phyloP scores from a whole-genome alignment of 2,888 invertebrate species.

The Schizotus pectinicornis region DNA sequence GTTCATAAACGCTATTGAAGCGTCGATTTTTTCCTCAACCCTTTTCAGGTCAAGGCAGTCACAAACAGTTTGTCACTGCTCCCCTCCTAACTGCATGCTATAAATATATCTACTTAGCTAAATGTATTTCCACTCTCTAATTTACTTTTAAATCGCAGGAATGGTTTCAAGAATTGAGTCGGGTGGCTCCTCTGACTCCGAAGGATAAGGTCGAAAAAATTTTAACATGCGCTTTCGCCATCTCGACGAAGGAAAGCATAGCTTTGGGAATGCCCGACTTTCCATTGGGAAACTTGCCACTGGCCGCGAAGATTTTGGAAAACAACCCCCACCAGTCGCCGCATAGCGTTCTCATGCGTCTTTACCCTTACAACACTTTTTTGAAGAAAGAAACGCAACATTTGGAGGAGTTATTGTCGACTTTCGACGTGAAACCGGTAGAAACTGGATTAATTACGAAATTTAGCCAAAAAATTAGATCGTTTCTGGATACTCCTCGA shows the following conservation, averaged over 20 bases:
- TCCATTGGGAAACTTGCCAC: conserved; percentile 79
- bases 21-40: no score
- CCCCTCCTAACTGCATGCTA: no score
- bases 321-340: conserved; percentile 70
- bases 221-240: conserved; percentile 78
- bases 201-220: conserved; percentile 67
- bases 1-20: no score
- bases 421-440: conserved; percentile 61
- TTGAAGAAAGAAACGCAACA: conserved; percentile 77
- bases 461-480: conserved; percentile 2
- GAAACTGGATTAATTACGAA: neutral
- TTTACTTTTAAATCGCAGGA: conserved; percentile 60
- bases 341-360: conserved; percentile 72
- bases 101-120: no score
- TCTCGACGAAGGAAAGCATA: conserved; percentile 76
- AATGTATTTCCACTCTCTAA: neutral
- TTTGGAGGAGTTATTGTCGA: conserved; percentile 73
- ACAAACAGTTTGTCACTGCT: no score
- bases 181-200: conserved; percentile 62
- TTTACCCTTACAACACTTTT: conserved; percentile 86
- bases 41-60: no score
- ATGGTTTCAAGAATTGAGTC: conserved; percentile 61
- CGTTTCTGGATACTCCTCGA: conserved; percentile 5
- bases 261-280: conserved; percentile 85
- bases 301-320: conserved; percentile 73